These are phyloP conservation scores for Cephalopachus bancanus DNA, from an alignment of 2,797 vertebrate species.

Conservation along the genomic window DNA sequence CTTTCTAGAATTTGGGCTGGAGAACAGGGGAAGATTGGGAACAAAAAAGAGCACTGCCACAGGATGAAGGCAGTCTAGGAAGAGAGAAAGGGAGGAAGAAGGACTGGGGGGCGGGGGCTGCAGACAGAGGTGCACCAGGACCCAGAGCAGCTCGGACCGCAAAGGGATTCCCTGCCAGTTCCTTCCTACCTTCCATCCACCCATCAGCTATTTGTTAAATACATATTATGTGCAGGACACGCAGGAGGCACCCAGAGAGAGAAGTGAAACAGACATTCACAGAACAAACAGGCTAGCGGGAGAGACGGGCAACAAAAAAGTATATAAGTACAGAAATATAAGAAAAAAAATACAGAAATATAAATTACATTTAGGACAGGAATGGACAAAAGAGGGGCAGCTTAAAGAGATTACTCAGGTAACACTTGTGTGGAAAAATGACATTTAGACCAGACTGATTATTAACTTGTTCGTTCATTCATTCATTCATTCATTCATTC, in stretches of 20 bases:
- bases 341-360: background rate
- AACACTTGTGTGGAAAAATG: background rate
- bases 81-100: background rate
- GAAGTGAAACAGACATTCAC: background rate
- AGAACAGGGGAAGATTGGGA: background rate
- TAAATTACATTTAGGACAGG: background rate
- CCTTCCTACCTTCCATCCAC: background rate
- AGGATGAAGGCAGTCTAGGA: background rate
- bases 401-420: background rate
- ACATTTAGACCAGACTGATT: too few relatives aligned
- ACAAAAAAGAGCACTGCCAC: accelerated
- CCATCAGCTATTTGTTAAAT: background rate
- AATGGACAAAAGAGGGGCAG: background rate
- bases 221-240: background rate
- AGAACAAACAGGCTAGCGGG: background rate
- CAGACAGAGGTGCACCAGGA: background rate
- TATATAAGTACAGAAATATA: background rate
- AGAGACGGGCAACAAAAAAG: background rate
- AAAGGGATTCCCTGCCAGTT: too few relatives aligned
- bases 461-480: too few relatives aligned
- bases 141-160: background rate
- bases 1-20: background rate
- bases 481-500: background rate
- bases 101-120: too few relatives aligned
- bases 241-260: background rate